Evolutionary conservation across 1,140 invertebrate genomes (phyloP).

Genomic region (Drosophila carrolli): DNA sequence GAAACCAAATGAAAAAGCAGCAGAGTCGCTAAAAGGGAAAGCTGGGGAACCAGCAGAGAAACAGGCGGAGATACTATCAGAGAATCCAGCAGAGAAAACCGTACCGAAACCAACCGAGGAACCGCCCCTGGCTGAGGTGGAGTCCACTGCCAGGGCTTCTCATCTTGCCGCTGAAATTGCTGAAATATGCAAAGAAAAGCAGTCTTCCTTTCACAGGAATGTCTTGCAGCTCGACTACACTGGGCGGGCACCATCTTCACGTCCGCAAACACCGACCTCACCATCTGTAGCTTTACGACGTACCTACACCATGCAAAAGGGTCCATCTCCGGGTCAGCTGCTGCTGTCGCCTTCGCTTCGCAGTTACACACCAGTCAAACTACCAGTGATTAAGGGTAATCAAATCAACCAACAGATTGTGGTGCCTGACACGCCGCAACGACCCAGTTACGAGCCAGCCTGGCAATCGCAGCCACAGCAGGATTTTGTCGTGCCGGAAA

Average conservation of each 20-base stretch:
- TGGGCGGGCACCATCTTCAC: not conserved
- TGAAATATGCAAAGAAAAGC: not conserved
- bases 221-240: constrained; percentile 1
- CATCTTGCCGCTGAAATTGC: constrained; percentile 1
- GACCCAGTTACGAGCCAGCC: not conserved
- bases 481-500: constrained; percentile 60
- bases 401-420: not conserved
- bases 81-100: not conserved
- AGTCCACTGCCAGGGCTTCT: not conserved
- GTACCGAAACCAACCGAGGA: not conserved
- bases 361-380: not conserved
- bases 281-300: constrained; percentile 1
- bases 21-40: not conserved
- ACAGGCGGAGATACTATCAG: not conserved
- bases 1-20: not conserved
- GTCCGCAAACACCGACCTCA: not conserved
- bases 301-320: constrained; percentile 54
- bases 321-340: constrained; percentile 25
- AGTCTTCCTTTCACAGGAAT: constrained; percentile 9
- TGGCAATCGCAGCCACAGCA: constrained; percentile 6
- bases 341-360: constrained; percentile 23
- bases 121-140: not conserved
- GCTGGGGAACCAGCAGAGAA: not conserved
- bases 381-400: constrained; percentile 21
- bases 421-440: constrained; percentile 25